Evolutionary conservation across 2,888 invertebrate genomes (phyloP).

Genomic region (Tachina lurida): DNA sequence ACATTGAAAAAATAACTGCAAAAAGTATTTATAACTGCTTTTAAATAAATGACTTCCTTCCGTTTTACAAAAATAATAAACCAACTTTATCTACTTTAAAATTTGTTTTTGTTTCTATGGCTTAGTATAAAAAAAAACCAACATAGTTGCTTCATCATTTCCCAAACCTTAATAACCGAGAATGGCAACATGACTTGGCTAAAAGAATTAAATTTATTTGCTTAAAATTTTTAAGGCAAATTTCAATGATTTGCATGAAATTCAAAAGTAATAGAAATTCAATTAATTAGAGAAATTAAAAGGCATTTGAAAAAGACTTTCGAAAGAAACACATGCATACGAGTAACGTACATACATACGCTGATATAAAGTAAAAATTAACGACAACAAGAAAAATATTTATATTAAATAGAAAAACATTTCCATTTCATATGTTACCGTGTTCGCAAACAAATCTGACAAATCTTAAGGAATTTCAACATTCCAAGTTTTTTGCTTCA

Average conservation of each 20-base stretch:
- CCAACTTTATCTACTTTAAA: slow-evolving; percentile 20
- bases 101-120: background rate
- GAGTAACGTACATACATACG: background rate
- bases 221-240: background rate
- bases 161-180: background rate
- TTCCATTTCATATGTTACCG: slow-evolving; percentile 55
- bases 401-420: background rate
- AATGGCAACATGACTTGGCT: background rate
- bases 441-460: slow-evolving; percentile 46
- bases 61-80: background rate
- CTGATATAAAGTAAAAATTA: background rate
- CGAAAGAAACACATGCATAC: background rate
- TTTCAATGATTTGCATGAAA: background rate
- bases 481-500: slow-evolving; percentile 10
- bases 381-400: background rate
- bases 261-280: slow-evolving; percentile 43
- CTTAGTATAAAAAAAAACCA: background rate
- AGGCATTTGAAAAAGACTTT: background rate
- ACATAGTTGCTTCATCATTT: slow-evolving; percentile 28
- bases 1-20: slow-evolving; percentile 1
- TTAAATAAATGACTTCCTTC: slow-evolving; percentile 61
- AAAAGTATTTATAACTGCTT: slow-evolving; percentile 42
- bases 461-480: slow-evolving; percentile 45
- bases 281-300: slow-evolving; percentile 35
- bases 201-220: background rate